Evolutionary conservation across 2,113 vertebrate species (phyloP), one percentile per base, ranked within the genome.

Genomic region (Mobula hypostoma): DNA sequence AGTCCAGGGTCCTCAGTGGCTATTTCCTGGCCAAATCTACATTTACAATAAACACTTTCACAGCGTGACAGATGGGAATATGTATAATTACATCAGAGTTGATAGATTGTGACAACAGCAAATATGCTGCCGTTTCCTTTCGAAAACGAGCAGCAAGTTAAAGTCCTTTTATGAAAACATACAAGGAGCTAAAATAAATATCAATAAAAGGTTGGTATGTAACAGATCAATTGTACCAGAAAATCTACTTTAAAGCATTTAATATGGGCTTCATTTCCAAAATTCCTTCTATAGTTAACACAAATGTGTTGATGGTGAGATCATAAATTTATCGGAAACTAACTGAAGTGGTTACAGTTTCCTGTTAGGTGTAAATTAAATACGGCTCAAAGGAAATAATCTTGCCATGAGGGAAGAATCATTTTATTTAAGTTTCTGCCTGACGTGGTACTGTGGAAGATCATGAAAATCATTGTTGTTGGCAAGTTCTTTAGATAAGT

Each of bases 341-440:
- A 72, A 90, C 40, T 93, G 91, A 93, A 93, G 91, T 93, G 91
- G 91, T 93, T 93, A 93, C 11, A 56, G 70, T 93, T 93, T 93
- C 91, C 91, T 93, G 70, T 56, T 72, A 9, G 36, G 32, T 12
- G 9, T 36, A 74, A 74, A 74, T 74, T 72, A 32, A 70, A 74
- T 29, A 15, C 68, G 74, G 91, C 40, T 93, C 91, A 76, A 17
- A 56, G 36, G 40, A 76, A 56, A 56, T 76, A 29, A 93, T 74
- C 91, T 29, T 36, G 72, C 70, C 19, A 15, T 56, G 91, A 40
- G 70, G 24, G n/a, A 90, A 27, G 91, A 74, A 74, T 93, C 3
- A 48, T 93, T 72, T 93, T 48, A 21, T 27, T 12, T 93, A 56
- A 48, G 40, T 76, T 76, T 48, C 68, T 93, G 68, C 74, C 11